phyloP scores from a whole-genome alignment of 2,113 vertebrate genomes.

The Cyanocitta stelleri region DNA sequence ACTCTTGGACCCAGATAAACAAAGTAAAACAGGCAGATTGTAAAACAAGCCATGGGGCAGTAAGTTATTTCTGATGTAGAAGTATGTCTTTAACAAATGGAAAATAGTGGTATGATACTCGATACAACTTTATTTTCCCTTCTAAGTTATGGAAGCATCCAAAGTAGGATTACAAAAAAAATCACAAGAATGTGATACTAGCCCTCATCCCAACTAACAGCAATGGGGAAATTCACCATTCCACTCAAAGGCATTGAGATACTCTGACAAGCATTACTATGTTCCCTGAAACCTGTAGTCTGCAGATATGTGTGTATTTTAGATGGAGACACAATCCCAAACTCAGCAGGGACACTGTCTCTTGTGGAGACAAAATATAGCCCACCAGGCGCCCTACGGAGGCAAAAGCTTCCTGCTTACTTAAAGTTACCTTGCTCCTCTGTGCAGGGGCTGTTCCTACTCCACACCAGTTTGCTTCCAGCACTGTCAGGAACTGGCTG shows the following conservation, averaged over 20 bases:
- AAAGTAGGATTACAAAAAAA: neutral
- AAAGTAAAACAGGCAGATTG: neutral
- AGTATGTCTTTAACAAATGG: constrained; percentile 24
- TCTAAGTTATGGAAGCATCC: neutral
- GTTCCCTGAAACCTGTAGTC: neutral
- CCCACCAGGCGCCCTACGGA: neutral
- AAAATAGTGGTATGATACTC: neutral
- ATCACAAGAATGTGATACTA: neutral
- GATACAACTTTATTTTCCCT: neutral
- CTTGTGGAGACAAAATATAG: neutral
- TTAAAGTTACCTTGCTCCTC: neutral
- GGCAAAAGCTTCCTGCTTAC: neutral
- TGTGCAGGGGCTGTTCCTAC: neutral
- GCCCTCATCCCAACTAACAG: neutral
- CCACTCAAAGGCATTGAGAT: neutral
- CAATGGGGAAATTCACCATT: neutral
- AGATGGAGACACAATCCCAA: neutral
- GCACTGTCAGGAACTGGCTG: neutral
- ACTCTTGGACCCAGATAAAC: neutral
- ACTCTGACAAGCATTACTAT: neutral
- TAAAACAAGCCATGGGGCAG: constrained; percentile 6
- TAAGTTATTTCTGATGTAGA: constrained; percentile 26
- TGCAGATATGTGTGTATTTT: neutral
- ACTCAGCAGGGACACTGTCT: neutral
- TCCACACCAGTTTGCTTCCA: neutral